A percentile compares a stretch with the other conserved stretches of the same genome.
These are phyloP conservation scores for Sarcophilus harrisii DNA, from an alignment of 2,797 vertebrate genomes.

Conservation along the genomic window DNA sequence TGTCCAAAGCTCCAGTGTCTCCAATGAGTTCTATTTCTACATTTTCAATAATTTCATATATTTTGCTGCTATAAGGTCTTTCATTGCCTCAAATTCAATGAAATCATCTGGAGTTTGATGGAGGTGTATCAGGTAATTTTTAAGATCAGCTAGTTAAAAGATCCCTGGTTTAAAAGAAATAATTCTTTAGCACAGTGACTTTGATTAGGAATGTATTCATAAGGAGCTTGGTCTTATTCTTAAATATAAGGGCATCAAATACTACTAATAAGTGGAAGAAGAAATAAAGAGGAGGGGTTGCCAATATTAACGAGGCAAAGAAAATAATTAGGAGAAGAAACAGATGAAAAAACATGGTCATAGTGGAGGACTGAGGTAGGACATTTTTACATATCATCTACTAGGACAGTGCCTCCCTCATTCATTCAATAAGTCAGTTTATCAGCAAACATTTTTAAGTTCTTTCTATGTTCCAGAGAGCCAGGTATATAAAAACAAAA, in stretches of 20 bases:
- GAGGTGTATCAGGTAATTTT: background rate
- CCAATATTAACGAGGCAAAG: background rate
- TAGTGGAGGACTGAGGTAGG: background rate
- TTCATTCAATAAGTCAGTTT: background rate
- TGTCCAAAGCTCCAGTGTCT: background rate
- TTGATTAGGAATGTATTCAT: background rate
- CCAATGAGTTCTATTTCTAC: background rate
- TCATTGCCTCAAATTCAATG: background rate
- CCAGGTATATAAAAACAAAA: background rate
- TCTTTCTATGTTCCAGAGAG: background rate
- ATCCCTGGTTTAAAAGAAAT: background rate
- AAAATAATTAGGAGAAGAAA: background rate
- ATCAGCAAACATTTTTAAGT: background rate
- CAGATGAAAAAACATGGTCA: background rate
- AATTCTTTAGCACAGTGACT: background rate
- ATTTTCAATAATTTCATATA: background rate
- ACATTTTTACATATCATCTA: background rate
- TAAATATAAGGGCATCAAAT: background rate
- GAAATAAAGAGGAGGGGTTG: background rate
- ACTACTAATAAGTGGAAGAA: background rate
- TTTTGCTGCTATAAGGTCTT: background rate
- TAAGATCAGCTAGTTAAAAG: background rate
- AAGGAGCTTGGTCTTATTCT: background rate
- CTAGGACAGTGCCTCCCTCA: background rate
- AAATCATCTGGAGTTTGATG: background rate